These are phyloP conservation scores for Castor canadensis DNA, from an alignment of 2,113 vertebrate species.

Conservation along the genomic window DNA sequence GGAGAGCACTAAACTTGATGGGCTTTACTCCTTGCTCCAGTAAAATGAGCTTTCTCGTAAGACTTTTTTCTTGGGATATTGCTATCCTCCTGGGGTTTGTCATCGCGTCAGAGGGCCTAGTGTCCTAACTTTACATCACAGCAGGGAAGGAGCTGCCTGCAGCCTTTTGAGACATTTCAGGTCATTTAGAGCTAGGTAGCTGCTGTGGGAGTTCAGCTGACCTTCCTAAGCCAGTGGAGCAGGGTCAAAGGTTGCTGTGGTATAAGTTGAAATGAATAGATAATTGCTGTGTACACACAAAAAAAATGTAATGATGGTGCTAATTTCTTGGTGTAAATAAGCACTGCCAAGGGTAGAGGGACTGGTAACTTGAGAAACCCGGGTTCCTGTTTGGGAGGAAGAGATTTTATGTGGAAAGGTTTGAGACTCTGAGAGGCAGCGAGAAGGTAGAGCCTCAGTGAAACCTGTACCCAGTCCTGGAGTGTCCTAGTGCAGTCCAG, in stretches of 20 bases:
- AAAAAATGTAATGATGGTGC: constrained; percentile 76
- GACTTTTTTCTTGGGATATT: neutral
- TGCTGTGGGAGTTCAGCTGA: constrained; percentile 33
- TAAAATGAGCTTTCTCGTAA: constrained; percentile 39
- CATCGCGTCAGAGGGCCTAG: constrained; percentile 11
- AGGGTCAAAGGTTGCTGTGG: constrained; percentile 59
- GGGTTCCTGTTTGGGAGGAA: constrained; percentile 44
- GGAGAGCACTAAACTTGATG: constrained; percentile 3
- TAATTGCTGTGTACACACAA: constrained; percentile 65
- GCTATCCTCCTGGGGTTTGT: constrained; percentile 18
- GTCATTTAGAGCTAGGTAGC: constrained; percentile 49
- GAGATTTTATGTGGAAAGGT: constrained; percentile 18
- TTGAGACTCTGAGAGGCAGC: constrained; percentile 13
- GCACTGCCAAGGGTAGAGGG: constrained; percentile 75
- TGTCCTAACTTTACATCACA: neutral
- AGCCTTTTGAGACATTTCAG: constrained; percentile 58
- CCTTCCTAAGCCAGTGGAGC: constrained; percentile 48
- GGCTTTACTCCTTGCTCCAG: neutral
- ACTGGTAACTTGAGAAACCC: constrained; percentile 51
- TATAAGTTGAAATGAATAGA: constrained; percentile 56
- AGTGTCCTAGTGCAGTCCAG: neutral
- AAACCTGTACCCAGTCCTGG: neutral
- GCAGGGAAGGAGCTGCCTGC: constrained; percentile 20
- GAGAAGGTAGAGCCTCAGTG: neutral
- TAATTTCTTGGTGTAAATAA: constrained; percentile 74